Evolutionary conservation across 37 sponge, comb jelly and placozoan species (phyloP).

Genomic region (Hexactinellida sp.): DNA sequence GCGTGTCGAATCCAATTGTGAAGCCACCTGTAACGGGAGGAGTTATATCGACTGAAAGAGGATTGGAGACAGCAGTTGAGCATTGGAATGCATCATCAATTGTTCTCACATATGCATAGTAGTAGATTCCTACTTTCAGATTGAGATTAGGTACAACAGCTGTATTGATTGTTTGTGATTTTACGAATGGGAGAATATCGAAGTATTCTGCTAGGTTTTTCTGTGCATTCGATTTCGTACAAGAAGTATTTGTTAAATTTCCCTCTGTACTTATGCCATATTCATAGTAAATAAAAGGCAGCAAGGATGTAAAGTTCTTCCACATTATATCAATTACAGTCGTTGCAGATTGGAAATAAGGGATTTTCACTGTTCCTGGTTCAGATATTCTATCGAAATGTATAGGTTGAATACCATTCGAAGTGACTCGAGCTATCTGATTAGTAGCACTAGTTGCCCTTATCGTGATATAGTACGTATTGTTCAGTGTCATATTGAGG

Average conservation of each 20-base stretch:
- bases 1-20: not conserved
- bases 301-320: constrained; percentile 48
- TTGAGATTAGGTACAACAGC: not conserved
- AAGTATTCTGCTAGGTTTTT: constrained; percentile 21
- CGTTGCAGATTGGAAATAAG: constrained; percentile 31
- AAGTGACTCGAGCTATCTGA: constrained; percentile 38
- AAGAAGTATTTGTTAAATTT: not conserved
- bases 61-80: not conserved
- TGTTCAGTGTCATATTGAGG: constrained; percentile 30
- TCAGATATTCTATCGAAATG: constrained; percentile 26
- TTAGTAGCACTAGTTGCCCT: constrained; percentile 55
- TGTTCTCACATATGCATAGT: constrained; percentile 57
- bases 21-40: constrained; percentile 22
- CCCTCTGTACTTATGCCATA: constrained; percentile 36
- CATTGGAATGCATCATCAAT: constrained; percentile 59
- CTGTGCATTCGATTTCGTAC: constrained; percentile 22
- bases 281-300: constrained; percentile 53
- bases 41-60: constrained; percentile 43
- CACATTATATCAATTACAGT: constrained; percentile 34
- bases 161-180: constrained; percentile 23
- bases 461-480: constrained; percentile 59
- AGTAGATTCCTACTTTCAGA: constrained; percentile 37
- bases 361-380: constrained; percentile 32
- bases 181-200: constrained; percentile 33
- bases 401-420: constrained; percentile 47